These are phyloP conservation scores for Cydia amplana DNA, from an alignment of 1,140 invertebrate species.

Conservation along the genomic window DNA sequence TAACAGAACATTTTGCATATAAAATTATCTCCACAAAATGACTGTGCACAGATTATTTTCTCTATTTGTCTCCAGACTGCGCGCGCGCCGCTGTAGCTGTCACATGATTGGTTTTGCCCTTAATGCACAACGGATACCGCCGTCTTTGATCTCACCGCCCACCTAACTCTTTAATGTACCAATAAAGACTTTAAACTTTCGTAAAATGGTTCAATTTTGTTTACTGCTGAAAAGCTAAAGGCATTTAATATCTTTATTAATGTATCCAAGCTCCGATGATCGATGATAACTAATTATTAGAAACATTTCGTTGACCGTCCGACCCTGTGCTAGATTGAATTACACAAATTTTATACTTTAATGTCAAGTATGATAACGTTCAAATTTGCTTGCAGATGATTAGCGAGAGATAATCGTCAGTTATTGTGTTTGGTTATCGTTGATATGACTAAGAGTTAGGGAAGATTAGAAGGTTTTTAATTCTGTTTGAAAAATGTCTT, in stretches of 20 bases:
- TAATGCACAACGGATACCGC: constrained; percentile 66
- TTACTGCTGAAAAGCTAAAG: constrained; percentile 44
- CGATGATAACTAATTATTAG: constrained; percentile 79
- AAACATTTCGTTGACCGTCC: constrained; percentile 75
- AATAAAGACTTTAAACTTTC: constrained; percentile 39
- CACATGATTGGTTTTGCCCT: constrained; percentile 75
- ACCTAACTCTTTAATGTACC: constrained; percentile 18
- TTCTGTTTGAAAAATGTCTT: constrained; percentile 18
- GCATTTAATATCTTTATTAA: constrained; percentile 79
- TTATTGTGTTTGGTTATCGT: constrained; percentile 75
- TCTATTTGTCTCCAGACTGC: constrained; percentile 31
- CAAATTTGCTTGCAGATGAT: constrained; percentile 40
- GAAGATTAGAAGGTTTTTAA: constrained; percentile 50
- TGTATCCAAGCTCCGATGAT: constrained; percentile 74
- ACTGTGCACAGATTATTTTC: constrained; percentile 36
- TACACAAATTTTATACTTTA: constrained; percentile 46
- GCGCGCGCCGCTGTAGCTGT: constrained; percentile 52
- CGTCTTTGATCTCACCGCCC: constrained; percentile 73
- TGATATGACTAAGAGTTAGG: constrained; percentile 59
- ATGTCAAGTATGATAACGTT: constrained; percentile 40
- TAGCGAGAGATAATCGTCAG: constrained; percentile 66
- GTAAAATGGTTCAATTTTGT: constrained; percentile 40
- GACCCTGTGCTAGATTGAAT: constrained; percentile 45
- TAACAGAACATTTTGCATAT: constrained; percentile 20
- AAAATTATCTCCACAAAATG: constrained; percentile 34